Evolutionary conservation across 2,888 invertebrate genomes (phyloP), one percentile per base, ranked within the genome.

Genomic region (Helleia helle): DNA sequence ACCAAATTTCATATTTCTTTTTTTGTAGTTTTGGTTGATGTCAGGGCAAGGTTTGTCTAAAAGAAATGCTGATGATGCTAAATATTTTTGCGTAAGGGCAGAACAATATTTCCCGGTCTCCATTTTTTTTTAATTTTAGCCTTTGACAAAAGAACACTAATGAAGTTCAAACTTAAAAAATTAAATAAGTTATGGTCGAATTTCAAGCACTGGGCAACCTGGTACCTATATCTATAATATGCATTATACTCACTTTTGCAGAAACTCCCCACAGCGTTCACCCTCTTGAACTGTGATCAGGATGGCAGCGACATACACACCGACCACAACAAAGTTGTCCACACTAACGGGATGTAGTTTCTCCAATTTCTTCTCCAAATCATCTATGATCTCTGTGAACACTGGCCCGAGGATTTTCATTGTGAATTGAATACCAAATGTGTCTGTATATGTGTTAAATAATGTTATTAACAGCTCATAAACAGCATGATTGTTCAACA

Each of bases 381-480:
- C 87, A 36, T 76, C 68, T 42, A 91, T 83, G 27, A 87, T 86
- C 11, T 86, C 75, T 39, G 74, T 69, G 54, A 91, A 88, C 37
- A 88, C 65, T 9, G 88, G 86, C 53, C 86, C 87, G 36, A 92
- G 63, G 62, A 88, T 81, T 13, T 71, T 68, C 40, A 65, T 66
- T 0, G 89, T 87, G 61, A 93, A 90, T 27, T 86, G 81, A 45
- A 77, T 75, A 4, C 92, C 92, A 61, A 93, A 92, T 40, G 90
- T 88, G 13, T 88, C 79, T 51, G 90, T 89, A 37, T 81, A 81
- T 56, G 61, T 65, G 48, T 59, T 70, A 37, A 83, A 71, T 46
- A 81, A 48, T 4, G 67, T 65, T 54, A 77, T 72, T 8, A 83
- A 52, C 7, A 59, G 56, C 49, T 76, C 77, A 47, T 80, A 83